Evolutionary conservation across 2,113 vertebrate species (phyloP).

Genomic region (Aix galericulata): DNA sequence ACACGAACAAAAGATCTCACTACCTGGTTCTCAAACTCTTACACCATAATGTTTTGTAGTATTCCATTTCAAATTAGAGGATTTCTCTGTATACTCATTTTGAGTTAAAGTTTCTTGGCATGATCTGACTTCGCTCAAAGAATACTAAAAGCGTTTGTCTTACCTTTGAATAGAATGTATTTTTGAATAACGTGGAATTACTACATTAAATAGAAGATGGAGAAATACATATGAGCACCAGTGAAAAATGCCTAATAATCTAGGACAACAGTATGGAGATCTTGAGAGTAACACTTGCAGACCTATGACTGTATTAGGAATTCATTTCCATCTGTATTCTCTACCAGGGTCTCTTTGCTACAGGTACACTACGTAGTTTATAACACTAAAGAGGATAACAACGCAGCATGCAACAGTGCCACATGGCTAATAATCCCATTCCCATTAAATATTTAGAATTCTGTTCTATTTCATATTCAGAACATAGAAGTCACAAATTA

Average conservation of each 20-base stretch:
- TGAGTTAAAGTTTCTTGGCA: neutral
- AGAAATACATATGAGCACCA: neutral
- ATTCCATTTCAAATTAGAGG: neutral
- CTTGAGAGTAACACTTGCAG: neutral
- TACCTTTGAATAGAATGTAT: neutral
- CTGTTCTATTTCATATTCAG: conserved; percentile 6
- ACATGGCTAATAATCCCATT: conserved; percentile 18
- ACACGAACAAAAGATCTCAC: neutral
- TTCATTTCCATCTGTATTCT: conserved; percentile 8
- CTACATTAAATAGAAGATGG: neutral
- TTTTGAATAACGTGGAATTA: neutral
- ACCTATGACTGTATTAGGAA: conserved; percentile 32
- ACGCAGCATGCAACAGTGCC: neutral
- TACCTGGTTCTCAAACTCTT: neutral
- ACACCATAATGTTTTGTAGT: neutral
- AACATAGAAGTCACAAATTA: conserved; percentile 20
- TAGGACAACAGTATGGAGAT: neutral
- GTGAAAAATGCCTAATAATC: neutral
- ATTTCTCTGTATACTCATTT: neutral
- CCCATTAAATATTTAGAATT: conserved; percentile 43
- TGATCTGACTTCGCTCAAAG: neutral
- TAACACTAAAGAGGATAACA: conserved; percentile 7
- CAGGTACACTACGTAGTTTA: conserved; percentile 19
- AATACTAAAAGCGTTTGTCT: neutral
- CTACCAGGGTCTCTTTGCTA: neutral